Evolutionary conservation across 1,140 invertebrate species (phyloP), one percentile per base, ranked within the genome.

Genomic region (Pseudobourletiella spinata): DNA sequence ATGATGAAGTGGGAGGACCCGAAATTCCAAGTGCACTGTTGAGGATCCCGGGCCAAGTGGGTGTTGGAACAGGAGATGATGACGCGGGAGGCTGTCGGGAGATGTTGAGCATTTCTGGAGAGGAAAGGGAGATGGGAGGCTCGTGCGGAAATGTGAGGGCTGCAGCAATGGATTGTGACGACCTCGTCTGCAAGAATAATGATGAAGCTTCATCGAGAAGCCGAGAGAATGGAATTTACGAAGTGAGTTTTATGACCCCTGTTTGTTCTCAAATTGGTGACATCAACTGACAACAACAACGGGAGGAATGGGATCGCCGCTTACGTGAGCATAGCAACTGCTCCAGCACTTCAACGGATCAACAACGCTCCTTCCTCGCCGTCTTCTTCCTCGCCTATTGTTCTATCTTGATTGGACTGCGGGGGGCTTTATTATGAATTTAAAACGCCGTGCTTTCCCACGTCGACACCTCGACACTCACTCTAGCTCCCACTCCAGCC

Each of bases 281-380:
- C 48, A 26, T 51, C 48, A 51, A 51, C 25, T 51, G 48, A 46
- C 43, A 46, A 51, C 44, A 22, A 48, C 11, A 39, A 50, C 39
- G n/a, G 15, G 24, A 11, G 11, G n/a, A 55, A n/a, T 16, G 52
- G 52, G 8, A 25, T n/a, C n/a, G 20, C 24, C n/a, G 11, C 52
- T 55, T 25, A 11, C 20, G 15, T 20, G 48, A 11, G 15, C 20
- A 20, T 22, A 6, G 18, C 14, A 57, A 39, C 55, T 18, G 39
- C 3, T 6, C 6, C 18, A 3, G 18, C n/a, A n/a, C n/a, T n/a
- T n/a, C n/a, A n/a, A n/a, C n/a, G n/a, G n/a, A n/a, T n/a, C n/a
- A n/a, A n/a, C n/a, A 58, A 29, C 46, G 30, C n/a, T n/a, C n/a
- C n/a, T n/a, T n/a, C n/a, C n/a, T n/a, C n/a, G n/a, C n/a, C n/a